Percentiles rank a stretch among this genome's conserved stretches.
Conservation (phyloP, 2,797 vertebrate genomes). For the Rhabdophis nuchalis region DNA sequence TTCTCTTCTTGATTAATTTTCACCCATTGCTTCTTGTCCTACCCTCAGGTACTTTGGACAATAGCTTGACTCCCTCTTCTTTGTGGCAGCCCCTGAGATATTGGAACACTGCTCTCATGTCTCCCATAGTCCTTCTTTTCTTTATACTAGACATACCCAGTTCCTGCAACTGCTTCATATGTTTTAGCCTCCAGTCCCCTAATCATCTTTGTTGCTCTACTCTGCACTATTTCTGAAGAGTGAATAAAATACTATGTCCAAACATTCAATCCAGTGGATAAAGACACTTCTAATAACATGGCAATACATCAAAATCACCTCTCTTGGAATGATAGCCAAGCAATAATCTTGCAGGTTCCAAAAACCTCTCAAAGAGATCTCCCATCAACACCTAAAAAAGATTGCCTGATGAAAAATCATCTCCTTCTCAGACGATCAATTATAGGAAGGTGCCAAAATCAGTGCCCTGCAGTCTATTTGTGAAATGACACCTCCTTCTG, state of each 20-base stretch:
- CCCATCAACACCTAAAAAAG: neutral
- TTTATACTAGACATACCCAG: too few relatives aligned
- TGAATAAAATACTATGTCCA: neutral
- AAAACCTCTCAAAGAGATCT: neutral
- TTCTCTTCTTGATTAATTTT: too few relatives aligned
- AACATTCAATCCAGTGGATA: neutral
- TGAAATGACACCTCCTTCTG: neutral
- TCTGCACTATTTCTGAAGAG: too few relatives aligned
- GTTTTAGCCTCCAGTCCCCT: too few relatives aligned
- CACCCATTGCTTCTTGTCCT: too few relatives aligned
- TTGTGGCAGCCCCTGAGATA: too few relatives aligned
- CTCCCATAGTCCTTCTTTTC: too few relatives aligned
- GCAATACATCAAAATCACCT: neutral
- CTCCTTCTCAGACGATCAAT: neutral
- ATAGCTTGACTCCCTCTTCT: too few relatives aligned
- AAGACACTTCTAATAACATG: neutral
- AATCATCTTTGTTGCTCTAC: too few relatives aligned
- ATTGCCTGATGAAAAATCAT: neutral
- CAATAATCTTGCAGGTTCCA: neutral
- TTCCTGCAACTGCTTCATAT: too few relatives aligned
- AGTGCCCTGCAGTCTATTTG: neutral
- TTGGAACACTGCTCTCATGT: too few relatives aligned
- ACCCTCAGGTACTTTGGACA: too few relatives aligned
- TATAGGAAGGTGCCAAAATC: neutral
- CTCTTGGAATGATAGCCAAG: neutral